Percentiles rank a stretch among this genome's conserved stretches.
Conservation (phyloP, 2,888 invertebrate species). For the Chymomyza amoena region DNA sequence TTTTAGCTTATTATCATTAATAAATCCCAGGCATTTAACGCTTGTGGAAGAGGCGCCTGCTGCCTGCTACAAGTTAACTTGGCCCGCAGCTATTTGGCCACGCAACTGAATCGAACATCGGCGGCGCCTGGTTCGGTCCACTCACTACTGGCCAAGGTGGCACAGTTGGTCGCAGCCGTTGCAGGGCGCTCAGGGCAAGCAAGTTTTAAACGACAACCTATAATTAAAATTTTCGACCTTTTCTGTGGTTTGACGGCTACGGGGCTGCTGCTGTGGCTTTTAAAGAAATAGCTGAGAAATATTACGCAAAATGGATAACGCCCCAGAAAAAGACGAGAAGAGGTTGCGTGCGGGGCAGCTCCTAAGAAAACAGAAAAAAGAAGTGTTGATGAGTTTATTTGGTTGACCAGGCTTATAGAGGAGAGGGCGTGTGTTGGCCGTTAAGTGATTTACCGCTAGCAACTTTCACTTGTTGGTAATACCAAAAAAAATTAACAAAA, state of each 20-base stretch:
- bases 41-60: not conserved
- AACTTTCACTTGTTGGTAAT: slow-evolving; percentile 9
- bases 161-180: not conserved
- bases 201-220: slow-evolving; percentile 32
- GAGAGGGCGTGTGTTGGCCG: not conserved
- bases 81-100: slow-evolving; percentile 9
- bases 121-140: not conserved
- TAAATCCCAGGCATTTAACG: slow-evolving; percentile 6
- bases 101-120: not conserved
- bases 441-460: not conserved
- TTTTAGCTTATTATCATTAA: not conserved
- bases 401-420: not conserved
- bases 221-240: slow-evolving; percentile 64
- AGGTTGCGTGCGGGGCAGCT: not conserved
- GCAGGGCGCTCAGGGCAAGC: not conserved
- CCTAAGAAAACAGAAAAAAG: not conserved
- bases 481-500: not conserved
- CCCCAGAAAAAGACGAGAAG: slow-evolving; percentile 28
- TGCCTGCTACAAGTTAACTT: not conserved
- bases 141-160: not conserved
- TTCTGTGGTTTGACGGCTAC: slow-evolving; percentile 48
- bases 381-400: slow-evolving; percentile 21
- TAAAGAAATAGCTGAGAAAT: slow-evolving; percentile 44
- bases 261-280: slow-evolving; percentile 9
- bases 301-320: slow-evolving; percentile 63